Base-by-base conservation (phyloP, 2,888 invertebrate species). In the Cenopis cana region DNA sequence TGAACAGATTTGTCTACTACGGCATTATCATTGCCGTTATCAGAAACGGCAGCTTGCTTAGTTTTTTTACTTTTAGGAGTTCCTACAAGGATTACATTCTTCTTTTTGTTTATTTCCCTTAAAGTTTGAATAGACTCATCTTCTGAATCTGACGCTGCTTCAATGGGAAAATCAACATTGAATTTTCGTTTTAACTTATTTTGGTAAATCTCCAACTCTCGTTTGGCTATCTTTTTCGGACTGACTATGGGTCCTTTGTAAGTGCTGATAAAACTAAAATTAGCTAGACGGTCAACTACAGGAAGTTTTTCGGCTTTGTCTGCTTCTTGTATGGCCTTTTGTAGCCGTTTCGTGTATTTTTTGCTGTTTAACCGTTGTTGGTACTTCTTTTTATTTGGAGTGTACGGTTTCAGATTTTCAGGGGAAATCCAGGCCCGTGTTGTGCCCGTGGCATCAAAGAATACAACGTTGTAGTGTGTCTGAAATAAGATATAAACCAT, bases 391-490 rank as follows among this genome's bases (percentile, higher is more conserved):
- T 85, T 88, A 66, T 84, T 81, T 1, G 78, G 38, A 1, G 71
- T 67, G 75, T 87, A 94, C 0, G 93, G 87, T 59, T 86, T 87
- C 1, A 95, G 69, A 18, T 88, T 78, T 2, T 81, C 78, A 0
- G 88, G 84, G 29, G 82, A 64, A 2, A 95, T 75, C 95, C 95
- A 95, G 0, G 90, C 89, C 74, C 93, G 82, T 29, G 92, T 87
- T 0, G 88, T 90, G 11, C 89, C 85, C 17, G 75, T 69, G 0
- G 84, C 78, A 73, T 94, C 93, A 69, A 95, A 94, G 78, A 95
- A 95, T 11, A 90, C 91, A 1, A 95, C 94, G 76, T 94, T 90
- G 78, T 95, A 95, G 74, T 89, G 87, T 0, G 89, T 93, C 95
- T 95, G 87, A 17, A 89, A 46, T 46, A 46, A 46, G 2, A n/a